phyloP scores from a whole-genome alignment of 2,888 invertebrate genomes.

The Halictus quadricinctus region DNA sequence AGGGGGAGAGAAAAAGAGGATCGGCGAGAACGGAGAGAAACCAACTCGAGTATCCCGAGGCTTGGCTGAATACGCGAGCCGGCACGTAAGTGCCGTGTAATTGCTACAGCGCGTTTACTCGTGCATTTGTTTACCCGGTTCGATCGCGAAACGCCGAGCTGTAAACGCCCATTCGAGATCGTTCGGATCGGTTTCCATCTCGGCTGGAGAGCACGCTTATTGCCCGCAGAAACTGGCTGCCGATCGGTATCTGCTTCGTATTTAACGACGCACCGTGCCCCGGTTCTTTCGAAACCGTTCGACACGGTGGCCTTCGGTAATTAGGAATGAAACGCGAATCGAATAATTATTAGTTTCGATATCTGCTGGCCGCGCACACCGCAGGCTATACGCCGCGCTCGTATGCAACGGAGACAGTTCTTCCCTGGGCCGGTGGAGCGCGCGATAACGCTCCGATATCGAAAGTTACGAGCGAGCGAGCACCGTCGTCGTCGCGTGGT shows the following conservation, averaged over 20 bases:
- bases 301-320: constrained; percentile 58
- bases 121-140: constrained; percentile 76
- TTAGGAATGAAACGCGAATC: constrained; percentile 59
- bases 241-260: constrained; percentile 65
- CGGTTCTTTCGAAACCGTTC: constrained; percentile 57
- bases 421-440: not conserved
- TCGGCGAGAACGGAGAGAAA: constrained; percentile 22
- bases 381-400: not conserved
- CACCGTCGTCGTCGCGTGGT: constrained; percentile 7
- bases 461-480: constrained; percentile 31
- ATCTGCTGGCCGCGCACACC: constrained; percentile 6
- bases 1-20: constrained; percentile 70
- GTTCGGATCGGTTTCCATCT: constrained; percentile 63
- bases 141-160: constrained; percentile 69
- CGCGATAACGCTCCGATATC: constrained; percentile 36
- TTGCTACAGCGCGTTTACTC: constrained; percentile 72
- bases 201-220: constrained; percentile 59
- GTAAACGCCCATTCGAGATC: constrained; percentile 63
- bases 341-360: constrained; percentile 57
- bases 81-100: constrained; percentile 73
- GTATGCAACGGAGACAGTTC: constrained; percentile 2
- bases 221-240: constrained; percentile 55
- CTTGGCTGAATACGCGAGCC: constrained; percentile 51
- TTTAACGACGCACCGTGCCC: constrained; percentile 54
- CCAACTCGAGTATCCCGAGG: constrained; percentile 45